Evolutionary conservation across 2,888 invertebrate genomes (phyloP), one percentile per base, ranked within the genome.

Genomic region (Ophion obscuratus): DNA sequence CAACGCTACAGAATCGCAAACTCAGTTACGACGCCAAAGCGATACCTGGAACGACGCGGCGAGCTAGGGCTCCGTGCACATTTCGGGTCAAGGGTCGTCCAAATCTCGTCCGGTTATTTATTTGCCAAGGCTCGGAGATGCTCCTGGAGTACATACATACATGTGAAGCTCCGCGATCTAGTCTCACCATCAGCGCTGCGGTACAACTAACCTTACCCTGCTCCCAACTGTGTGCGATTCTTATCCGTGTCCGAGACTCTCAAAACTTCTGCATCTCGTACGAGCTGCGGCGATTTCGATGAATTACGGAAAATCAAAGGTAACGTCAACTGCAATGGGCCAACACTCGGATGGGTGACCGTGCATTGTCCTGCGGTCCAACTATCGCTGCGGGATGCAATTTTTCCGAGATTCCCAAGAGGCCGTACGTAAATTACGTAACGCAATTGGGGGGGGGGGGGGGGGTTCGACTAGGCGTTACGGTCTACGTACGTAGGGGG

Each of bases 61-160:
- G 31, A 68, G 80, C 75, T 68, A 68, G 14, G 14, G 75, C 81
- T 68, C 47, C 68, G 77, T 76, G 78, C 59, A 66, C 47, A 81
- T 86, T 83, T 68, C 83, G 81, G 86, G 83, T 86, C 83, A 86
- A 86, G 83, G 86, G 81, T 86, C 83, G 86, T 81, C 86, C 75
- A 81, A 83, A 81, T 83, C 83, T 86, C 78, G 74, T 70, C 75
- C 64, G 74, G 74, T 83, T 86, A 86, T 86, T 86, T 86, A 86
- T 86, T 83, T 83, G 73, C 83, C 81, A 74, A 81, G 81, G 83
- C 84, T 83, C 81, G 86, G 83, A 86, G 81, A 86, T 64, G 86
- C 83, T 86, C 83, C 81, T 81, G 83, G 77, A 71, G 64, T 75
- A 70, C 62, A 59, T 75, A 47, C 11, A 47, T 47, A 47, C 3